Evolutionary conservation across 2,113 vertebrate species (phyloP).

Genomic region (Noturus placidus): DNA sequence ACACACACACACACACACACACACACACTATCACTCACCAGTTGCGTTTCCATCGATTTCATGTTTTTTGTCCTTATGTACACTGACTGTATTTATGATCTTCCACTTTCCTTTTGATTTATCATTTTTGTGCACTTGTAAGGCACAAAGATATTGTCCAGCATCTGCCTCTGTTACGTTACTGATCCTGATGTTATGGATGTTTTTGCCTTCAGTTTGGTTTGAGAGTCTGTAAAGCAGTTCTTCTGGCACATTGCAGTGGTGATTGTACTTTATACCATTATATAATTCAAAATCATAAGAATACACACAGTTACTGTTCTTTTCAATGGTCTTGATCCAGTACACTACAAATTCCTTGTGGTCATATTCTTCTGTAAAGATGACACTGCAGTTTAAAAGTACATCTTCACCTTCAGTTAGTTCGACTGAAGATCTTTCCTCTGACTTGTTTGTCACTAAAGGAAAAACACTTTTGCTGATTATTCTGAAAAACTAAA

Average conservation of each 20-base stretch:
- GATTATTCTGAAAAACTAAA: conserved; percentile 9
- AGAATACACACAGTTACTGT: conserved; percentile 44
- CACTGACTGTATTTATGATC: conserved; percentile 39
- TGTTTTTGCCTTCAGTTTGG: neutral
- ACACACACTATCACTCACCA: neutral
- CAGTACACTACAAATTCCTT: conserved; percentile 9
- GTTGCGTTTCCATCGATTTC: neutral
- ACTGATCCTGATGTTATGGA: conserved; percentile 41
- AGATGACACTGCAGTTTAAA: conserved; percentile 35
- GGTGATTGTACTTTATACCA: neutral
- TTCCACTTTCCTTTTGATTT: conserved; percentile 10
- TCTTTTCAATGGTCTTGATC: conserved; percentile 38
- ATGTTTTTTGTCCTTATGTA: neutral
- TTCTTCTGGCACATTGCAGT: conserved; percentile 8
- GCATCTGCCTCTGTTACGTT: conserved; percentile 29
- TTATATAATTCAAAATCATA: rapidly evolving
- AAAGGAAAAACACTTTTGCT: conserved; percentile 2
- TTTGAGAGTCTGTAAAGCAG: conserved; percentile 24
- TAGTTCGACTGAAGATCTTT: conserved; percentile 5
- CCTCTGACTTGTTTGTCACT: conserved; percentile 9
- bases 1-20: too few species aligned
- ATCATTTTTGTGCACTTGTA: neutral
- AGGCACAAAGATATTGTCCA: conserved; percentile 46
- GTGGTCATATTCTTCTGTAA: neutral
- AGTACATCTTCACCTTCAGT: conserved; percentile 23